These are phyloP conservation scores for Meiosimyza platycephala DNA, from an alignment of 2,888 invertebrate genomes.

Conservation along the genomic window DNA sequence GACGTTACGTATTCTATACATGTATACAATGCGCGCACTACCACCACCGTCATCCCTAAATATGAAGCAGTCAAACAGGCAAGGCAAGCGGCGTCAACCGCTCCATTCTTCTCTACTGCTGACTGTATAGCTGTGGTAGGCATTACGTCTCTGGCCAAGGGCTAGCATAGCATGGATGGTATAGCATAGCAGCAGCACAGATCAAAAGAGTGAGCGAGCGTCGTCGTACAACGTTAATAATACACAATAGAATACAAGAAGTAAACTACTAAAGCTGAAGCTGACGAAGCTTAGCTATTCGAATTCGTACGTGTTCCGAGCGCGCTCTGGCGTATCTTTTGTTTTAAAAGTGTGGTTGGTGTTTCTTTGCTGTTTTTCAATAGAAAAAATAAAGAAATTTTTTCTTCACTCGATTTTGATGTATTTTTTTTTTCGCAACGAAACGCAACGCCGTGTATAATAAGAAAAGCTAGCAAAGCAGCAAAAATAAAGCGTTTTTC, in stretches of 20 bases:
- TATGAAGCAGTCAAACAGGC: slow-evolving; percentile 33
- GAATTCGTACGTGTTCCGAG: slow-evolving; percentile 20
- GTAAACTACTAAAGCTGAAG: slow-evolving; percentile 15
- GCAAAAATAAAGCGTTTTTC: slow-evolving; percentile 28
- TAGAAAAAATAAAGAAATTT: slow-evolving; percentile 35
- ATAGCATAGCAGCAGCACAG: slow-evolving; percentile 28
- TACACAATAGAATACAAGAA: slow-evolving; percentile 33
- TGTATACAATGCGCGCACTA: slow-evolving; percentile 27
- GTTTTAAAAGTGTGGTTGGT: slow-evolving; percentile 23
- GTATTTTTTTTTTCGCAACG: slow-evolving; percentile 24
- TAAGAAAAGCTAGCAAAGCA: slow-evolving; percentile 32
- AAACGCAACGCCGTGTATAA: slow-evolving; percentile 29
- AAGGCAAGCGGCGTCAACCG: slow-evolving; percentile 30
- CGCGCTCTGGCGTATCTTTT: slow-evolving; percentile 32
- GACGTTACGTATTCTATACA: slow-evolving; percentile 8
- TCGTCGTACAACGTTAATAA: slow-evolving; percentile 16
- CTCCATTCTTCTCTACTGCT: slow-evolving; percentile 32
- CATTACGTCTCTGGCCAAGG: slow-evolving; percentile 57
- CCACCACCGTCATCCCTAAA: slow-evolving; percentile 21
- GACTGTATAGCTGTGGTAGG: slow-evolving; percentile 25
- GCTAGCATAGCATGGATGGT: slow-evolving; percentile 50
- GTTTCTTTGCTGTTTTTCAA: slow-evolving; percentile 20
- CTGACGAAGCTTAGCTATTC: slow-evolving; percentile 21
- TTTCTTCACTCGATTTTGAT: slow-evolving; percentile 8
- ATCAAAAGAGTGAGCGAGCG: slow-evolving; percentile 11